These are phyloP conservation scores for Iselma pallidipennis DNA, from an alignment of 2,888 invertebrate species.

Conservation along the genomic window DNA sequence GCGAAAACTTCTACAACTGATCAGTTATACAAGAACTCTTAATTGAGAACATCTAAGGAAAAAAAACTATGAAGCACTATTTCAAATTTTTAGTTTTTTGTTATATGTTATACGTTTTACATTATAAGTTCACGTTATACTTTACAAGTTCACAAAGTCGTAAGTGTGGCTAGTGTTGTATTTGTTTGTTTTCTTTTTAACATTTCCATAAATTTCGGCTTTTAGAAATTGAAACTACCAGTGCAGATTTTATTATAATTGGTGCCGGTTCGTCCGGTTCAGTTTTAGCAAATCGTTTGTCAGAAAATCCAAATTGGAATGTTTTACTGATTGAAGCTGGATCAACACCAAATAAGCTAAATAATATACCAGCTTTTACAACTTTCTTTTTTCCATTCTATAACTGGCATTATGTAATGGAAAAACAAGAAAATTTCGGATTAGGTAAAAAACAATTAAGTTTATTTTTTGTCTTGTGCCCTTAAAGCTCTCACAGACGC, in stretches of 20 bases:
- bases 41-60: too few relatives aligned
- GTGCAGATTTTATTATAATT: constrained; percentile 67
- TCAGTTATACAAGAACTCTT: too few relatives aligned
- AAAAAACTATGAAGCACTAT: too few relatives aligned
- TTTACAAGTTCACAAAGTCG: too few relatives aligned
- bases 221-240: constrained; percentile 18
- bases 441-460: not conserved
- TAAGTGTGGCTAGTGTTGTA: too few relatives aligned
- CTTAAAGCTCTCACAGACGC: constrained; percentile 61
- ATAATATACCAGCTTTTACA: constrained; percentile 60
- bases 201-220: too few relatives aligned
- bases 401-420: constrained; percentile 67
- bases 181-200: too few relatives aligned
- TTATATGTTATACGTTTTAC: too few relatives aligned
- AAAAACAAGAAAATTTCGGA: constrained; percentile 56
- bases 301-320: constrained; percentile 64
- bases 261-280: constrained; percentile 75
- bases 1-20: too few relatives aligned
- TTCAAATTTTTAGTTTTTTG: too few relatives aligned
- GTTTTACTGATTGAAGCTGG: constrained; percentile 71
- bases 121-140: too few relatives aligned
- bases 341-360: constrained; percentile 58
- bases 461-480: constrained; percentile 56
- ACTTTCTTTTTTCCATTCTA: constrained; percentile 61
- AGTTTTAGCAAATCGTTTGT: constrained; percentile 69